Percentiles rank a stretch among this genome's conserved stretches.
These are phyloP conservation scores for Peromyscus attwateri DNA, from an alignment of 2,797 vertebrate species.

Conservation along the genomic window DNA sequence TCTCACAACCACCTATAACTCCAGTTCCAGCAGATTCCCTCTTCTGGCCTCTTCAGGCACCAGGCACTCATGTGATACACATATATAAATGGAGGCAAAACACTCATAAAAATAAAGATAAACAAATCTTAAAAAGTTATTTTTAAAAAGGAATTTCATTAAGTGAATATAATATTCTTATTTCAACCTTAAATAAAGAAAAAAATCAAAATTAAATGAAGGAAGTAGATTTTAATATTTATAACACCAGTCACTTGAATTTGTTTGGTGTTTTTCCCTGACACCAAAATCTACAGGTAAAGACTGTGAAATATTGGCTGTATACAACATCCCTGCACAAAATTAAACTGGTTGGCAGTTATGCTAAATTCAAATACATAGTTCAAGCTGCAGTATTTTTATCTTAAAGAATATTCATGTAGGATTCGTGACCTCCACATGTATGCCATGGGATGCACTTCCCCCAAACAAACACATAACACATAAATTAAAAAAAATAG, in stretches of 20 bases:
- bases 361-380: conserved; percentile 57
- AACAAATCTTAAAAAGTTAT: not conserved
- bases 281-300: conserved; percentile 61
- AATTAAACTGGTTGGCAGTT: conserved; percentile 30
- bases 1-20: not conserved
- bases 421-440: not conserved
- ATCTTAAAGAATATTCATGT: conserved; percentile 25
- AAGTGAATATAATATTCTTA: conserved; percentile 56
- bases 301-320: not conserved
- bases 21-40: not conserved
- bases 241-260: conserved; percentile 43
- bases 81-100: not conserved
- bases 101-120: not conserved
- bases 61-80: not conserved
- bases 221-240: conserved; percentile 61
- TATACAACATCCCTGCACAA: conserved; percentile 23
- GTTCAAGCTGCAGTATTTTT: conserved; percentile 40
- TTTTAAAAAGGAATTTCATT: conserved; percentile 5
- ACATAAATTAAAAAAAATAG: not conserved
- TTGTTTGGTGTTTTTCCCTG: conserved; percentile 28
- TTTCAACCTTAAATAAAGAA: conserved; percentile 62
- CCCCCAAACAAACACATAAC: not conserved
- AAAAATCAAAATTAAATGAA: conserved; percentile 67
- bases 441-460: not conserved
- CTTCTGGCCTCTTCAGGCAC: not conserved